Conservation (phyloP, 2,888 invertebrate species). For the Sialis fuliginosa region DNA sequence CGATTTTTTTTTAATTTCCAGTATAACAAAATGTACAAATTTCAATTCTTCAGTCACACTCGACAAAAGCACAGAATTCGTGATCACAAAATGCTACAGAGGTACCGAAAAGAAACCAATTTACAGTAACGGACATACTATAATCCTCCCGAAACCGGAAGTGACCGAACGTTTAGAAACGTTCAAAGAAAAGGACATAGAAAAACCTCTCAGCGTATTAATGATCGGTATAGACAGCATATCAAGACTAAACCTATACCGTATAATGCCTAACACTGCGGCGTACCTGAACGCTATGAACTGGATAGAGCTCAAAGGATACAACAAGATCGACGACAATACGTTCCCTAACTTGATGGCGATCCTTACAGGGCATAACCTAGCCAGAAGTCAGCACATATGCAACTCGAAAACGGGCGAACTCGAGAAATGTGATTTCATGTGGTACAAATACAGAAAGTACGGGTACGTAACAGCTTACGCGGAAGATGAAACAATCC, state of each 20-base stretch:
- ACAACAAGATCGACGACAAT: conserved; percentile 64
- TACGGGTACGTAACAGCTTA: conserved; percentile 62
- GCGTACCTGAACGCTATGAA: conserved; percentile 44
- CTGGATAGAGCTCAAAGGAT: conserved; percentile 21
- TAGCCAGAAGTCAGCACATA: conserved; percentile 25
- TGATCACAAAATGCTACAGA: conserved; percentile 3
- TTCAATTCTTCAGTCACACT: conserved; percentile 7
- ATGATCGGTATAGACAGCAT: conserved; percentile 75
- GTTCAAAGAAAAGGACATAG: conserved; percentile 11
- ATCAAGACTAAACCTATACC: conserved; percentile 57
- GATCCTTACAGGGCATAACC: conserved; percentile 48
- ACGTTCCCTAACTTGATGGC: conserved; percentile 84
- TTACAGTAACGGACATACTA: conserved; percentile 20
- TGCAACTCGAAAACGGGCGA: conserved; percentile 33
- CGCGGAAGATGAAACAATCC: conserved; percentile 54
- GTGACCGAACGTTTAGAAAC: conserved; percentile 26
- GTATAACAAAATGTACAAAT: conserved; percentile 7
- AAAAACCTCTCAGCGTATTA: conserved; percentile 41
- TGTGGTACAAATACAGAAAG: conserved; percentile 59
- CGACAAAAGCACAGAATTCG: conserved; percentile 4
- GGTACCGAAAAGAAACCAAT: conserved; percentile 13
- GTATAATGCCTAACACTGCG: conserved; percentile 57
- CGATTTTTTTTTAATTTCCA: conserved; percentile 7
- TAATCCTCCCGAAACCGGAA: conserved; percentile 30
- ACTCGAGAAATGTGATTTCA: conserved; percentile 50